Conservation (phyloP, 2,797 vertebrate genomes). For the Centropyge bicolor region DNA sequence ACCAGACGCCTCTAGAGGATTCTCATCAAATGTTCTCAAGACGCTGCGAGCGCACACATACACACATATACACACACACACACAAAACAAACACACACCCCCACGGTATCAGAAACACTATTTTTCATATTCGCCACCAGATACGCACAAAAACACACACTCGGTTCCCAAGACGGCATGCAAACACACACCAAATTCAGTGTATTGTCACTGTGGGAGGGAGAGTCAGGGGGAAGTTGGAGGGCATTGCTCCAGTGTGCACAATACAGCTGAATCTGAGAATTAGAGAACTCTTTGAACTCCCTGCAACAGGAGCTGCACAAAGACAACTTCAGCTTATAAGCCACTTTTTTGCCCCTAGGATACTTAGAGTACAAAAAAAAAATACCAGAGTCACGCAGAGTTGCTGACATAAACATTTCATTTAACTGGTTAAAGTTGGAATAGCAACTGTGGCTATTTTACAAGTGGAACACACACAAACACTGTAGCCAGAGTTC, state of each 20-base stretch:
- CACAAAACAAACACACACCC: conserved; percentile 29
- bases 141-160: conserved; percentile 7
- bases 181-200: conserved; percentile 41
- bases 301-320: conserved; percentile 64
- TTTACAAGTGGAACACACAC: conserved; percentile 53
- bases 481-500: conserved; percentile 24
- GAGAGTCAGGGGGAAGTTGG: conserved; percentile 42
- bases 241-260: conserved; percentile 32
- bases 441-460: conserved; percentile 55
- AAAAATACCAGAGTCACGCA: conserved; percentile 10
- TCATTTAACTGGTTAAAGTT: conserved; percentile 54
- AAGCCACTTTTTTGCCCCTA: conserved; percentile 57
- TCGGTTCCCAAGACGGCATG: conserved; percentile 21
- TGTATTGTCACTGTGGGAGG: conserved; percentile 36
- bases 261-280: conserved; percentile 67
- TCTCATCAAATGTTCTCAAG: conserved; percentile 76
- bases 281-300: conserved; percentile 73
- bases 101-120: conserved; percentile 33
- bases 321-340: conserved; percentile 60
- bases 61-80: conserved; percentile 12
- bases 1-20: conserved; percentile 71
- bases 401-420: conserved; percentile 75
- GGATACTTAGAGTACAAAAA: conserved; percentile 51
- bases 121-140: conserved; percentile 48
- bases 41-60: conserved; percentile 25